Conservation (phyloP, 2,113 vertebrate genomes). For the Melanotaenia duboulayi region DNA sequence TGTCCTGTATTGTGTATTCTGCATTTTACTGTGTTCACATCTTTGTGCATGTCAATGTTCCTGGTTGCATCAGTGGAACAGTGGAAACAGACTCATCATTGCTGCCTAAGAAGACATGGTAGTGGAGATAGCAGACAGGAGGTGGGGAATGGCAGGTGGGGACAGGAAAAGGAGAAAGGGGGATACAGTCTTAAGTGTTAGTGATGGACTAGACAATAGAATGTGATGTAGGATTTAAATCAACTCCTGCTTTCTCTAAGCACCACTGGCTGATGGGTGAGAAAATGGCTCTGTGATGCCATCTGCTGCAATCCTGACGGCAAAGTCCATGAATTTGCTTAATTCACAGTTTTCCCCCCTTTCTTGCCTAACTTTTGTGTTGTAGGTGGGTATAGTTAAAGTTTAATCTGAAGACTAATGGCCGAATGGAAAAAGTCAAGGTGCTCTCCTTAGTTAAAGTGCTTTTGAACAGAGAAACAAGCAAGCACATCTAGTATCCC, state of each 20-base stretch:
- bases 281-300: constrained; percentile 61
- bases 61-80: constrained; percentile 31
- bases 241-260: constrained; percentile 52
- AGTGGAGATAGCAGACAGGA: constrained; percentile 34
- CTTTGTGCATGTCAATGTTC: constrained; percentile 1
- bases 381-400: not conserved
- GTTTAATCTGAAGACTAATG: not conserved
- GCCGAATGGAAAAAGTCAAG: not conserved
- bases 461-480: not conserved
- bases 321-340: constrained; percentile 26
- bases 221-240: constrained; percentile 79
- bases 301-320: constrained; percentile 30
- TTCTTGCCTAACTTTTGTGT: not conserved
- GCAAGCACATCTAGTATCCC: not conserved
- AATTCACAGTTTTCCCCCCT: constrained; percentile 2
- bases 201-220: constrained; percentile 73
- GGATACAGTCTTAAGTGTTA: constrained; percentile 70
- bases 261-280: constrained; percentile 62
- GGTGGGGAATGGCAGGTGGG: constrained; percentile 27
- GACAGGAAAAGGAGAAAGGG: constrained; percentile 20
- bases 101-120: constrained; percentile 47
- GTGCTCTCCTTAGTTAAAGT: not conserved
- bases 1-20: constrained; percentile 11
- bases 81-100: constrained; percentile 59
- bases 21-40: constrained; percentile 16